Evolutionary conservation across 2,797 vertebrate species (phyloP), one percentile per base, ranked within the genome.

Genomic region (Hephaestus fuliginosus): DNA sequence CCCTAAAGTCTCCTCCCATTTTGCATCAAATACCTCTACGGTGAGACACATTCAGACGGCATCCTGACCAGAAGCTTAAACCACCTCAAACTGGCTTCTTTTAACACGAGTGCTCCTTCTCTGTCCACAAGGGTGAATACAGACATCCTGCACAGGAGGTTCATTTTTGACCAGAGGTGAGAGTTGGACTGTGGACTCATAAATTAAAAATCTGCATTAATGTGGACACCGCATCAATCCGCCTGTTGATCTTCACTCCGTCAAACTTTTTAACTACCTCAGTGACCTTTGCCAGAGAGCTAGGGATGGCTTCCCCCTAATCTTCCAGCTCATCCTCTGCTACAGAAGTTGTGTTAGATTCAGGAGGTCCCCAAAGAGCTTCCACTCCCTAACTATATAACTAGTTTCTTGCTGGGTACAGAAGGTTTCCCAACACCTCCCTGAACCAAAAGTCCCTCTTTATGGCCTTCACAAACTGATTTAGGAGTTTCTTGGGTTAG

Each of bases 201-300:
- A 66, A 52, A 66, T 74, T 18, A 41, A 64, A 80, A 41, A 56
- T 33, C 58, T 61, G 52, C 44, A 58, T 52, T 75, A 44, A 12
- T 10, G 36, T 67, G 55, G 49, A 41, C 48, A 48, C 39, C 0
- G 3, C 41, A 60, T 41, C 70, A 41, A 56, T 70, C 48, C 0
- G 18, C 63, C 39, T 60, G 63, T 72, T 76, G 68, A 64, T 71
- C 68, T 72, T 64, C 20, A 76, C 14, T 65, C 64, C 60, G 28
- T 72, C 67, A 60, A 69, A 46, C 7, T n/a, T 63, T 76, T 69
- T 30, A 76, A 53, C 57, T 71, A 63, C 28, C 28, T 76, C 57
- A 17, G 17, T 36, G 60, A 73, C 49, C 58, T 62, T 43, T 62
- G 41, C 20, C 39, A 28, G 39, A 72, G 28, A 60, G 22, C 65